Base-by-base conservation (phyloP, 2,888 invertebrate species). In the Gonocerus acuteangulatus region DNA sequence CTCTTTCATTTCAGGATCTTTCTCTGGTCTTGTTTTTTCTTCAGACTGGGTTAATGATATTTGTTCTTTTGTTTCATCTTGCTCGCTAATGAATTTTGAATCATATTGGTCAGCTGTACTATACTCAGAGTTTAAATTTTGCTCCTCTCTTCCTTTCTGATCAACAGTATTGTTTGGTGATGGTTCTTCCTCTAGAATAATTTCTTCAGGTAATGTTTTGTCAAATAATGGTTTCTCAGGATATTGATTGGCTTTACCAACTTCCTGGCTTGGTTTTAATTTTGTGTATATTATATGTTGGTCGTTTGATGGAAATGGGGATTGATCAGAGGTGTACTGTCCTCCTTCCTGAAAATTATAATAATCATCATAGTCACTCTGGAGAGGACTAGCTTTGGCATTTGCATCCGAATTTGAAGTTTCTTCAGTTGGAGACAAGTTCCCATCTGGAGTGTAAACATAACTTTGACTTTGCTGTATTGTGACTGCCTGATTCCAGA, bases 391-490 rank as follows among this genome's bases (percentile, higher is more conserved):
- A 45, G 42, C 15, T 54, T 61, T 45, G 23, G 57, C 44, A 47
- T 22, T 47, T 3, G 3, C 18, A 4, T 47, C 18, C 4, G 39
- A 9, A 4, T 39, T 11, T 39, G 39, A 39, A 4, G n/a, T 34
- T 15, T 45, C 49, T n/a, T 51, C 22, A 2, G 48, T 21, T 15
- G 63, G 56, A 56, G 63, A 61, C 18, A 49, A 49, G 19, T 59
- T 56, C 36, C 63, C 57, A 15, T 67, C 65, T 2, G 68, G 62
- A 18, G 56, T 64, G 21, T 67, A 65, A 19, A 69, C 69, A 60
- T 65, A 68, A 49, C 68, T 65, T 27, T 68, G 67, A 48, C 68
- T 69, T 51, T 69, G 68, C 44, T 69, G 69, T 21, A 69, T 67
- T 3, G 69, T 69, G 1, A 68, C 65, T 23, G 67, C 65, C 58